These are phyloP conservation scores for Dendrocincla fuliginosa DNA, from an alignment of 2,797 vertebrate species.

Conservation along the genomic window DNA sequence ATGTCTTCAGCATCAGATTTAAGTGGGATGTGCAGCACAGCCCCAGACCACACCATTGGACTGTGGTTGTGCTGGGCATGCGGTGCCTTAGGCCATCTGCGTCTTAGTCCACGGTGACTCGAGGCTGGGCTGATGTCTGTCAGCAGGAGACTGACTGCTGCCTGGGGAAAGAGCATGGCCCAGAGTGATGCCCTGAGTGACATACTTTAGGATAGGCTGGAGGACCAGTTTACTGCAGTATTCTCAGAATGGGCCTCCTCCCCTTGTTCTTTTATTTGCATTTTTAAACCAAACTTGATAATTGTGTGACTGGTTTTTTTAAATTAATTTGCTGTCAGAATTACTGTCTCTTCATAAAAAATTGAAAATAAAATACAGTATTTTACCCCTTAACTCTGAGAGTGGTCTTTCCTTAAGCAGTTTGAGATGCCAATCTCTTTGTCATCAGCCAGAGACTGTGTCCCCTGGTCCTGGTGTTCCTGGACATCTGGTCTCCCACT, in stretches of 20 bases:
- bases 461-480: background rate
- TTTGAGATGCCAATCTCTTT: background rate
- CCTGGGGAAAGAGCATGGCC: background rate
- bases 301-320: background rate
- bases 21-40: background rate
- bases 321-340: slow-evolving; percentile 44
- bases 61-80: rapidly evolving
- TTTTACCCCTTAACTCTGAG: background rate
- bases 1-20: background rate
- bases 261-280: slow-evolving; percentile 33
- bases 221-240: background rate
- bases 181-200: background rate
- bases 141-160: background rate
- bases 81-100: rapidly evolving
- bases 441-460: background rate
- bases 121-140: background rate
- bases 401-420: background rate
- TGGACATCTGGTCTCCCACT: rapidly evolving
- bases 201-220: background rate
- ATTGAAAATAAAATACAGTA: slow-evolving; percentile 44
- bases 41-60: background rate
- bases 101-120: rapidly evolving
- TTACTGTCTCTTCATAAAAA: slow-evolving; percentile 45
- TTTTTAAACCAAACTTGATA: slow-evolving; percentile 51
- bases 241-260: background rate